Conservation (phyloP, 1,140 invertebrate genomes). For the Heliconius nattereri region DNA sequence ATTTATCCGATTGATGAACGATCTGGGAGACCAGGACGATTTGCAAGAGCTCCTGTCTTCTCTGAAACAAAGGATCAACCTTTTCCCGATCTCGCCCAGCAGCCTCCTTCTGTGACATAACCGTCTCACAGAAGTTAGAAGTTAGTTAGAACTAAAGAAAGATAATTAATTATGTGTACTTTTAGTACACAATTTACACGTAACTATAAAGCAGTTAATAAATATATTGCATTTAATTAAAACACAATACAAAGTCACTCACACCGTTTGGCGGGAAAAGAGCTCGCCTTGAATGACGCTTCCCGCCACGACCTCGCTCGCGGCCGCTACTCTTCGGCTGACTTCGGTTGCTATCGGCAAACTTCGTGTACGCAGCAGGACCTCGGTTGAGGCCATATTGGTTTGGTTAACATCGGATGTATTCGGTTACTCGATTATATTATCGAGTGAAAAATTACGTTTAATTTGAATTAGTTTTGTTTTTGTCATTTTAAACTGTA, state of each 20-base stretch:
- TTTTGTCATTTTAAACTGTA: neutral
- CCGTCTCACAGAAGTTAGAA: too few species aligned
- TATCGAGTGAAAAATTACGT: neutral
- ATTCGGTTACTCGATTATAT: neutral
- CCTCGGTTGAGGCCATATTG: slow-evolving; percentile 10
- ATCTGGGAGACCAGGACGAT: too few species aligned
- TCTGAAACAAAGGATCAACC: too few species aligned
- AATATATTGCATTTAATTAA: slow-evolving; percentile 48
- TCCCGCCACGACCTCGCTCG: slow-evolving; percentile 69
- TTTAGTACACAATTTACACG: too few species aligned
- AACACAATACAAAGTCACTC: slow-evolving; percentile 65
- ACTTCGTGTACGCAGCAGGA: slow-evolving; percentile 5
- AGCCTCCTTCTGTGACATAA: too few species aligned
- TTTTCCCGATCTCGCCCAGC: too few species aligned
- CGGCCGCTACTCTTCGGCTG: slow-evolving; percentile 61
- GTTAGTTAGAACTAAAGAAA: too few species aligned
- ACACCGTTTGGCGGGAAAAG: slow-evolving; percentile 70
- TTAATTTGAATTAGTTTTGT: neutral
- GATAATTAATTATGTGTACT: too few species aligned
- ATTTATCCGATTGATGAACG: too few species aligned
- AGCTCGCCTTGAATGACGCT: slow-evolving; percentile 71
- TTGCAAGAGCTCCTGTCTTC: too few species aligned
- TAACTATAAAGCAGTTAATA: neutral
- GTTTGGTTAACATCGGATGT: neutral
- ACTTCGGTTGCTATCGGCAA: slow-evolving; percentile 35